Base-by-base conservation (phyloP, 2,113 vertebrate genomes). In the Pituophis catenifer region DNA sequence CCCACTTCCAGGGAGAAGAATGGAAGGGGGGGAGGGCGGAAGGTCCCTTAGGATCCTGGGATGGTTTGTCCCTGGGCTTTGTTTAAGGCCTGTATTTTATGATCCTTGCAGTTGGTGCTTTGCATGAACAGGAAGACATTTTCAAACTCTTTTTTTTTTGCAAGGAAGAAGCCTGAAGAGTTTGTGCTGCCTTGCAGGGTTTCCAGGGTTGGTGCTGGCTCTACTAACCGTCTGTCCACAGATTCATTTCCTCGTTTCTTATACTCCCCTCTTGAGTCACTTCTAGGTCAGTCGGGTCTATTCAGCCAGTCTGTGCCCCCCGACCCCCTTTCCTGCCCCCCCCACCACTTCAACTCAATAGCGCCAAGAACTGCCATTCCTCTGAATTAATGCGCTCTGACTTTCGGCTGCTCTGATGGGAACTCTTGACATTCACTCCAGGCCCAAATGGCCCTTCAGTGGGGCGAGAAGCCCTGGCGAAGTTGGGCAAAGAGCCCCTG, bases 141-240 rank as follows among this genome's bases (percentile, higher is more conserved):
- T 13, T 5, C 5, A 5, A 70, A 13, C 62, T 81, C 38, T 81
- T 19, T 2, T 19, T 38, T 75, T 17, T 2, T 12, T 5, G n/a
- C 65, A 6, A 75, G 65, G n/a, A 33, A 70, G 0, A n/a, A 33
- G 29, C 62, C n/a, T 15, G 4, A 29, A 17, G n/a, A 75, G 29
- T 33, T 33, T 15, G 12, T 6, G 12, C n/a, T 33, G n/a, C 65
- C n/a, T 70, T 70, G 10, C 62, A 65, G 62, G 62, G 10, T 5
- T 70, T n/a, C 3, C 62, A 65, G 62, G 26, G 10, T 10, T 54
- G 26, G 38, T n/a, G 29, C 17, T 1, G 21, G 3, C 0, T 21
- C 26, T 5, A 21, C 7, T 12, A 1, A 85, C 21, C 1, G 1
- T 4, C 53, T 5, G 0, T 24, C 44, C 7, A 24, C 19, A 5